Evolutionary conservation across 2,797 vertebrate genomes (phyloP), one percentile per base, ranked within the genome.

Genomic region (Urophycis tenuis): DNA sequence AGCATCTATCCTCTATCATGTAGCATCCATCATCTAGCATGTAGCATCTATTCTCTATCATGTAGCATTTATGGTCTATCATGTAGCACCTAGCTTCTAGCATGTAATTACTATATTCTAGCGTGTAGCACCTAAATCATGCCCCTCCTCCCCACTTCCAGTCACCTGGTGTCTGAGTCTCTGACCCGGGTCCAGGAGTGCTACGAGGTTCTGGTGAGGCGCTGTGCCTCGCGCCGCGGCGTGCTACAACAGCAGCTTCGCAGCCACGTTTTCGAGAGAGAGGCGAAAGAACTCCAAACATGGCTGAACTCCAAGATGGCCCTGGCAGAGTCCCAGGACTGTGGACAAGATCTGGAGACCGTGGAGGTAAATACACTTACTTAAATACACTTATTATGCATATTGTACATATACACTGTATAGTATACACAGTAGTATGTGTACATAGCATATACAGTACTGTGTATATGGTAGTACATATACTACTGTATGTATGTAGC

Each of bases 281-380:
- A 96, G 83, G 91, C 92, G 72, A 91, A 89, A 84, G 91, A 95
- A 85, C 91, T 96, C 17, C 88, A 93, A n/a, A 80, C 91, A 78
- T 98, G 96, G 96, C 88, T 97, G 83, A 89, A 88, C 73, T 88
- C 92, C 84, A 95, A 89, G 85, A 92, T 89, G 77, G 84, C 85
- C 1, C 0, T 86, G 2, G 94, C 92, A 0, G 93, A 96, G 85
- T 95, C 94, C 0, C 86, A 91, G 73, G 94, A 97, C 86, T 94
- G 87, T 0, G 94, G 96, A 73, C 94, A 95, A 80, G 95, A 97
- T 81, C 91, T 98, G 75, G 95, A 96, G 76, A 93, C 91, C 3
- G 88, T 95, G 22, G 92, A 94, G 92, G 96, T 95, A 87, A 75
- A n/a, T n/a, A n/a, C n/a, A n/a, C n/a, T n/a, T n/a, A n/a, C n/a